phyloP scores from a whole-genome alignment of 2,113 vertebrate genomes.

The Amazona vittata region DNA sequence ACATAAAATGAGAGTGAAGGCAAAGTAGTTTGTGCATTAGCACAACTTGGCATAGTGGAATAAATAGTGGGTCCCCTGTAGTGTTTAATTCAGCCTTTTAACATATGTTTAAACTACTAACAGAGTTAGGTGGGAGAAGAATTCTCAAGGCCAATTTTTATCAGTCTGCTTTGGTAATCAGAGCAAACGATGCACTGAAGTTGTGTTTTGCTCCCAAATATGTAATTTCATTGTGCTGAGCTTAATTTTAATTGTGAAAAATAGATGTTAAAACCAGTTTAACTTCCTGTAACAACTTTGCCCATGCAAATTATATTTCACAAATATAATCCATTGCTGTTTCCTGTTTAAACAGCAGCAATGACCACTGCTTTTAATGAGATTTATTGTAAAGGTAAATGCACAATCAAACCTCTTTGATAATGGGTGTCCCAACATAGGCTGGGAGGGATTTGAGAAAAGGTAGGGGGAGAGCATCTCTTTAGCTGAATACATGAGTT shows the following conservation, averaged over 20 bases:
- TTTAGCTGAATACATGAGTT: not conserved
- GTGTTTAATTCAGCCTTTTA: not conserved
- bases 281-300: not conserved
- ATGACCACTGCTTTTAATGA: not conserved
- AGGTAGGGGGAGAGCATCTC: not conserved
- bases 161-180: not conserved
- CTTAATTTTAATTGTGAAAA: slow-evolving; percentile 4
- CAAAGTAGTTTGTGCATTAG: not conserved
- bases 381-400: not conserved
- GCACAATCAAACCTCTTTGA: not conserved
- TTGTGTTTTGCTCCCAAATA: not conserved
- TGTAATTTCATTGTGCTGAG: not conserved
- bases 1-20: not conserved
- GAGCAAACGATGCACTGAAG: not conserved
- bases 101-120: not conserved
- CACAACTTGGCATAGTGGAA: not conserved
- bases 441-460: not conserved
- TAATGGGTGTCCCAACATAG: not conserved
- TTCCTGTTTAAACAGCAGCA: not conserved
- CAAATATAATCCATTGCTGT: not conserved
- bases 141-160: slow-evolving; percentile 22
- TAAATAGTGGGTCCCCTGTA: not conserved
- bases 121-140: not conserved
- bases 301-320: not conserved
- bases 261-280: not conserved